phyloP scores from a whole-genome alignment of 2,113 vertebrate genomes.

The Malurus alboscapulatus region DNA sequence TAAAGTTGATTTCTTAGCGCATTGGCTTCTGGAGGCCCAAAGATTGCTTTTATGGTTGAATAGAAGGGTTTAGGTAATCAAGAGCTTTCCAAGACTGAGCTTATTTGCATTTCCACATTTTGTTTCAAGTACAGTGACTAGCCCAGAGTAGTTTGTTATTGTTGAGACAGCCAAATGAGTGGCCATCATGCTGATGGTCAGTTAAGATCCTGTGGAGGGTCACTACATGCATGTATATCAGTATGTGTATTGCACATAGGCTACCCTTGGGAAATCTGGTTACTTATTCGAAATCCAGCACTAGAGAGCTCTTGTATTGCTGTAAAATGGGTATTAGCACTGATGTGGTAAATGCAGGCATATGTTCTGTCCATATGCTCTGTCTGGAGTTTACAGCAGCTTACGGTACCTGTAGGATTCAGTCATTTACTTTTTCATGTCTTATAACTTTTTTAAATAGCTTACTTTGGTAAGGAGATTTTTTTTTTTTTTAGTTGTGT shows the following conservation, averaged over 20 bases:
- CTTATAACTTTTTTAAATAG: not conserved
- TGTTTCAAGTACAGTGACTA: not conserved
- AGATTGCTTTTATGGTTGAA: not conserved
- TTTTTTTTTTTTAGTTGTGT: not conserved
- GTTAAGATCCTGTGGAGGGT: not conserved
- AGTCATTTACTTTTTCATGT: not conserved
- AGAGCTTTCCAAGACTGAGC: not conserved
- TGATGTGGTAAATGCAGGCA: not conserved
- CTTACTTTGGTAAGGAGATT: not conserved
- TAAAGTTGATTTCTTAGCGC: not conserved
- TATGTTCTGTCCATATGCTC: not conserved
- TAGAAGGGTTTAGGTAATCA: not conserved
- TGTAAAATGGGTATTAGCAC: not conserved
- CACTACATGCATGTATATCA: not conserved
- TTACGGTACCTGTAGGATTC: not conserved
- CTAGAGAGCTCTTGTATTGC: not conserved
- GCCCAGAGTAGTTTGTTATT: not conserved
- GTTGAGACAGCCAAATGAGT: not conserved
- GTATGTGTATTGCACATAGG: not conserved
- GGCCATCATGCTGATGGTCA: not conserved
- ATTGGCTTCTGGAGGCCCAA: not conserved
- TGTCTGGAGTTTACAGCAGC: not conserved
- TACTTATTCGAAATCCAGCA: not conserved
- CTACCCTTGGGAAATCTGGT: not conserved
- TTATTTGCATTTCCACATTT: not conserved